Evolutionary conservation across 2,888 invertebrate species (phyloP).

Genomic region (Eupithecia dodoneata): DNA sequence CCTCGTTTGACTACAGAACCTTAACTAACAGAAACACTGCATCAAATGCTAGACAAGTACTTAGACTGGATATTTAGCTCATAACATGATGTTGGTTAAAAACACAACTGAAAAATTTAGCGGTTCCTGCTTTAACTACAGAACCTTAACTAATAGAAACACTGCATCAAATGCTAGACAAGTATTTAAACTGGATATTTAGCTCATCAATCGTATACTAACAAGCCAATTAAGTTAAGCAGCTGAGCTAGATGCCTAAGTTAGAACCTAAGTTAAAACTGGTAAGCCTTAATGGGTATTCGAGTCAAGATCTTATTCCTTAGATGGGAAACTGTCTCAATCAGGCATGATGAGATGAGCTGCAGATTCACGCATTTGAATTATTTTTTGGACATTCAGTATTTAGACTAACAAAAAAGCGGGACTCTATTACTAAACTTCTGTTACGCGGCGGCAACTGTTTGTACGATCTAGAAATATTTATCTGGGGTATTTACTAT

Average conservation of each 20-base stretch:
- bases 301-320: background rate
- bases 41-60: too few relatives aligned
- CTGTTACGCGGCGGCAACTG: too few relatives aligned
- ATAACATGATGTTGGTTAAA: background rate
- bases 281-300: background rate
- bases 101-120: background rate
- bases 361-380: background rate
- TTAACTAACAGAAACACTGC: too few relatives aligned
- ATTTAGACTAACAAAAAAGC: background rate
- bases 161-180: background rate
- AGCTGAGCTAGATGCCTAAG: background rate
- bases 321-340: background rate
- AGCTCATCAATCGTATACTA: background rate
- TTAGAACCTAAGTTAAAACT: background rate
- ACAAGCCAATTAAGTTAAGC: conserved; percentile 1
- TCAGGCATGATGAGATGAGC: background rate
- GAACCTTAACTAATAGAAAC: background rate
- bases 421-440: too few relatives aligned
- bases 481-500: too few relatives aligned
- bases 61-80: too few relatives aligned
- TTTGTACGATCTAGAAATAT: too few relatives aligned
- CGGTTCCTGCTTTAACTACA: background rate
- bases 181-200: background rate
- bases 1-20: too few relatives aligned
- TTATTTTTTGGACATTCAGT: background rate